phyloP scores from a whole-genome alignment of 2,888 invertebrate species.

The Ceriagrion tenellum region DNA sequence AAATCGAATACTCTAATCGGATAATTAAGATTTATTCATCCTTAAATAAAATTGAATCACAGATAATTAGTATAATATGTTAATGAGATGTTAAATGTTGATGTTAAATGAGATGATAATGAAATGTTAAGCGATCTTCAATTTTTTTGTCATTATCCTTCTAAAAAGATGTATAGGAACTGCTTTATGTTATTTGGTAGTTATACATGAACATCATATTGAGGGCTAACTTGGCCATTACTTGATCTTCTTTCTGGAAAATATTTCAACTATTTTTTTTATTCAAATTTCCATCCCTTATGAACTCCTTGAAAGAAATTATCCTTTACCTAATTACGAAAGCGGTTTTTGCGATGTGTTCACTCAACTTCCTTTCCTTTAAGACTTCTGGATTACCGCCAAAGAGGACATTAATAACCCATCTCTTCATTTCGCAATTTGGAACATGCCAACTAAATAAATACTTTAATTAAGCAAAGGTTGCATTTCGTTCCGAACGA shows the following conservation, averaged over 20 bases:
- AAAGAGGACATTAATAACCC: neutral
- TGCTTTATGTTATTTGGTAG: neutral
- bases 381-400: neutral
- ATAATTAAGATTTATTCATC: no score
- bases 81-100: no score
- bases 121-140: no score
- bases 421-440: neutral
- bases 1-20: no score
- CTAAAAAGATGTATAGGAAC: neutral
- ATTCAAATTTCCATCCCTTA: neutral
- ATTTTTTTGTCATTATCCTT: no score
- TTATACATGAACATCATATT: neutral
- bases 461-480: neutral
- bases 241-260: neutral
- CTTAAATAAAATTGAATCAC: no score
- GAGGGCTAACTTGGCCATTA: neutral
- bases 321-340: neutral
- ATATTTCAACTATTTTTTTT: neutral
- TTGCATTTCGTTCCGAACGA: neutral
- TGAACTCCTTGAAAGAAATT: neutral
- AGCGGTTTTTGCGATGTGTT: neutral
- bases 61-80: no score
- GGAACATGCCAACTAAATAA: constrained; percentile 12
- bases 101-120: no score
- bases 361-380: neutral